phyloP scores from a whole-genome alignment of 2,888 invertebrate genomes.

The Synergus japonicus region DNA sequence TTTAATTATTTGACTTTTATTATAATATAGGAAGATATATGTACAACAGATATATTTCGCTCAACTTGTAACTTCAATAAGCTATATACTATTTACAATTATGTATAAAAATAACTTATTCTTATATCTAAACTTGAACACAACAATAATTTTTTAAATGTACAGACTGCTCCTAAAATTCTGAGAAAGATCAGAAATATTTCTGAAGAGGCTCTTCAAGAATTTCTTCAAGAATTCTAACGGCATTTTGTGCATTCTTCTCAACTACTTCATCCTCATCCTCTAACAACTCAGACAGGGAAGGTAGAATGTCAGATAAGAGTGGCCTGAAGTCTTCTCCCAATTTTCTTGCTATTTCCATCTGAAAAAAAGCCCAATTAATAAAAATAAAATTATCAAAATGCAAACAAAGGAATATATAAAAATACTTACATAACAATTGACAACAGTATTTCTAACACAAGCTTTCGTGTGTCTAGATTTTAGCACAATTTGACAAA shows the following conservation, averaged over 20 bases:
- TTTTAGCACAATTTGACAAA: conserved; percentile 93
- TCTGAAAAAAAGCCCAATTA: conserved; percentile 65
- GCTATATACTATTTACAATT: too few species aligned
- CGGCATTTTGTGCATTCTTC: conserved; percentile 86
- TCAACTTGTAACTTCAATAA: conserved; percentile 62
- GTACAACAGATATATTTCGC: conserved; percentile 70
- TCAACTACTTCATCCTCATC: conserved; percentile 92
- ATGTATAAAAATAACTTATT: too few species aligned
- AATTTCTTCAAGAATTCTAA: conserved; percentile 90
- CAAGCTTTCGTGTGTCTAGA: conserved; percentile 87
- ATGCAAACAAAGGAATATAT: neutral
- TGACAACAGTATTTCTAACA: conserved; percentile 79
- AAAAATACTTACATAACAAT: conserved; percentile 65
- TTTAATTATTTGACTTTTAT: too few species aligned
- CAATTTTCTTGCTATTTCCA: conserved; percentile 89
- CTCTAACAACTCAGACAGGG: conserved; percentile 94
- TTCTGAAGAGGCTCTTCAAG: conserved; percentile 94
- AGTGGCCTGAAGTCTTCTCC: conserved; percentile 93
- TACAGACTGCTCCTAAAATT: neutral
- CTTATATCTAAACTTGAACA: neutral
- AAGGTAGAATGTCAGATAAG: conserved; percentile 95
- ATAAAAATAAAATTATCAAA: conserved; percentile 34
- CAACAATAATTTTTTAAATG: neutral
- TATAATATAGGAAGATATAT: too few species aligned
- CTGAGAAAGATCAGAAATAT: conserved; percentile 84